phyloP scores from a whole-genome alignment of 2,113 vertebrate species.

The Rhombomys opimus region DNA sequence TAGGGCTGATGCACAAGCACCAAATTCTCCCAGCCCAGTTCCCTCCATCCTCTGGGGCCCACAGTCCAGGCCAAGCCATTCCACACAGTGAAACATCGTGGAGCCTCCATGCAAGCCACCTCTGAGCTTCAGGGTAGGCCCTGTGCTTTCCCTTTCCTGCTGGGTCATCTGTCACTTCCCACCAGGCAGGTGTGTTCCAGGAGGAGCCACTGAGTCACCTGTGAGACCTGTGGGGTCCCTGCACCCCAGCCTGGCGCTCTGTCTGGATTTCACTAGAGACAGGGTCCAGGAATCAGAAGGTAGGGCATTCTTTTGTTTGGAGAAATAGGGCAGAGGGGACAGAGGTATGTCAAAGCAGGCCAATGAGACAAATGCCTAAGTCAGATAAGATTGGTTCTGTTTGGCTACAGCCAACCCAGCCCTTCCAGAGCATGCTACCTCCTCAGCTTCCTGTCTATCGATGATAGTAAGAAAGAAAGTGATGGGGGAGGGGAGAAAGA shows the following conservation, averaged over 20 bases:
- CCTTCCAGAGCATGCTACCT: background rate
- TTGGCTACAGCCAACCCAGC: background rate
- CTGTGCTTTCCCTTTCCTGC: too few relatives aligned
- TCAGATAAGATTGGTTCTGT: background rate
- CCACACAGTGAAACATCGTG: accelerated
- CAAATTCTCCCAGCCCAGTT: background rate
- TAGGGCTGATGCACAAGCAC: background rate
- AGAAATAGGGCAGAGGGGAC: background rate
- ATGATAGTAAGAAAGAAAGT: background rate
- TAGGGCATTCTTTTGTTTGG: background rate
- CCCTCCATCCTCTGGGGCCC: background rate
- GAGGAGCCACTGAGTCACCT: too few relatives aligned
- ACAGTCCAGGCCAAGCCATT: background rate
- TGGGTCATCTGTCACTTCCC: background rate
- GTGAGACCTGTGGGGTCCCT: background rate
- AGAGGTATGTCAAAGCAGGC: background rate
- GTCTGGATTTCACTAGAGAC: background rate
- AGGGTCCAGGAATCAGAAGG: background rate
- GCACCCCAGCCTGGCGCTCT: too few relatives aligned
- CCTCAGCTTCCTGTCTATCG: background rate
- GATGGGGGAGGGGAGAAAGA: background rate
- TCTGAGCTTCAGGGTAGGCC: background rate
- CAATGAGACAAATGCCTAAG: background rate
- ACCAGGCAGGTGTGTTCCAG: background rate
- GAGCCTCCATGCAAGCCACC: too few relatives aligned